Conservation (phyloP, 2,113 vertebrate species). For the Alexandromys fortis region DNA sequence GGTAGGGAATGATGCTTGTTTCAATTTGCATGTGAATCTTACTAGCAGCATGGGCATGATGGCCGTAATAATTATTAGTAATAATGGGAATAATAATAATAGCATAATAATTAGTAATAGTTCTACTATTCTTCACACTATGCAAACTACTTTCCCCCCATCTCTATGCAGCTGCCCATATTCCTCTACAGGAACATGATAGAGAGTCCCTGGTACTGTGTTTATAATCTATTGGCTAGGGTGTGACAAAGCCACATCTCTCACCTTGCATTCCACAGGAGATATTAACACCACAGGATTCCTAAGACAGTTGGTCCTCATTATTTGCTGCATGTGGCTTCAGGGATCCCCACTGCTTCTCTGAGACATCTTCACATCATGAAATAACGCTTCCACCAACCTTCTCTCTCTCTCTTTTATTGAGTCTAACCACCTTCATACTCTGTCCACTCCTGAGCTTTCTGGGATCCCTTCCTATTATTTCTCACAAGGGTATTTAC, state of each 20-base stretch:
- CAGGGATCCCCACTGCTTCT: background rate
- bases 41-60: background rate
- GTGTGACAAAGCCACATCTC: too few relatives aligned
- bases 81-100: too few relatives aligned
- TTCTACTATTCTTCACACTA: background rate
- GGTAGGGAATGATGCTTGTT: rapidly evolving
- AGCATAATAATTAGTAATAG: background rate
- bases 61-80: background rate
- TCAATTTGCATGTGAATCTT: background rate
- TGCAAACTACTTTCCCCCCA: background rate
- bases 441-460: background rate
- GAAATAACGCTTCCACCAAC: background rate
- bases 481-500: background rate
- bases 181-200: background rate
- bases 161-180: background rate
- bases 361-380: background rate
- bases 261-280: background rate
- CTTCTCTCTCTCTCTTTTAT: too few relatives aligned
- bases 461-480: background rate
- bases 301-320: background rate
- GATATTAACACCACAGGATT: background rate
- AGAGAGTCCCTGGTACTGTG: background rate
- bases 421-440: background rate
- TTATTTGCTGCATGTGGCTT: background rate
- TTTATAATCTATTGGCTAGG: background rate